Evolutionary conservation across 2,113 vertebrate species (phyloP).

Genomic region (Piprites chloris): DNA sequence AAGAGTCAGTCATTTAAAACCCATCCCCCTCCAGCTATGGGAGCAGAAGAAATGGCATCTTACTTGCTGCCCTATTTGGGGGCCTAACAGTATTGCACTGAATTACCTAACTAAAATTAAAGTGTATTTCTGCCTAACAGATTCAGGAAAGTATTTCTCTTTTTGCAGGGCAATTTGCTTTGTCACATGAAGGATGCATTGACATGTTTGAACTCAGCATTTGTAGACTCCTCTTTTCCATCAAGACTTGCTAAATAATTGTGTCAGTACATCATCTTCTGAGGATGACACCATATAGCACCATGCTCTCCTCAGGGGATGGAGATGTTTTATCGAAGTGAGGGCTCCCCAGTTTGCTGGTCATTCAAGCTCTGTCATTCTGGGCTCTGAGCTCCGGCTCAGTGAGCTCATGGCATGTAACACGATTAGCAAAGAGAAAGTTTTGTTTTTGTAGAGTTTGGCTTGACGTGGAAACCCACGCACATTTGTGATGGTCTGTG

Average conservation of each 20-base stretch:
- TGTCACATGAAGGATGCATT: not conserved
- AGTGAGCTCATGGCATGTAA: not conserved
- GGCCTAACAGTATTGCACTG: not conserved
- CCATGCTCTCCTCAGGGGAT: not conserved
- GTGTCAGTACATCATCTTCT: not conserved
- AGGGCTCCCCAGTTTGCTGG: not conserved
- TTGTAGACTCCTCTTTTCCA: not conserved
- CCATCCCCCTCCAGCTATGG: not conserved
- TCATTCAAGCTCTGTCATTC: not conserved
- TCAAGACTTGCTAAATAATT: not conserved
- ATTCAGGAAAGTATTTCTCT: not conserved
- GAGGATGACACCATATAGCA: not conserved
- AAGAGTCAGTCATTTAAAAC: not conserved
- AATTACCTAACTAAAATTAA: not conserved
- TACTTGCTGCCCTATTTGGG: not conserved
- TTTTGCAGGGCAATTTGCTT: not conserved
- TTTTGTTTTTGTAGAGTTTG: not conserved
- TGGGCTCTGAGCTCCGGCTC: not conserved
- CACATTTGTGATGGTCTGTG: not conserved
- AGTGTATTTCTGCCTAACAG: not conserved
- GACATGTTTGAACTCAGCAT: not conserved
- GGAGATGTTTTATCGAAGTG: fast-evolving
- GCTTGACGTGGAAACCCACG: fast-evolving
- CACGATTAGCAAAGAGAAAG: not conserved
- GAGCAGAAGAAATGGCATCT: not conserved